Base-by-base conservation (phyloP, 2,113 vertebrate genomes). In the Macquaria australasica region DNA sequence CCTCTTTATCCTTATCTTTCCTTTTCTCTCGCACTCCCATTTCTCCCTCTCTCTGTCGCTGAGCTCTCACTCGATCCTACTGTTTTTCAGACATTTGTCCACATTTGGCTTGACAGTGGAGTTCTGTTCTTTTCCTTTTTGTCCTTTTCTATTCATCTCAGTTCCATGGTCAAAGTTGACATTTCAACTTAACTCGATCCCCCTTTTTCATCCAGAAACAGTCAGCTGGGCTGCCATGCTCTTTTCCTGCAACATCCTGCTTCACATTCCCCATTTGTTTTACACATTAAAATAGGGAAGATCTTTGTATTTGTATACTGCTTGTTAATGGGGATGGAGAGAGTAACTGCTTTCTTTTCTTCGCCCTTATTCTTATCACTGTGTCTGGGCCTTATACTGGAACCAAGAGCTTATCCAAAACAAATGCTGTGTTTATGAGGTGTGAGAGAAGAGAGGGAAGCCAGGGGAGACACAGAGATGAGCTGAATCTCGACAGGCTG, bases 11-110 rank as follows among this genome's bases (percentile, higher is more conserved):
- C 56, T 53, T 64, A 43, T 79, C 53, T 0, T 68, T 37, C 45
- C 25, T 51, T 43, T 75, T 72, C 55, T 81, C 76, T 60, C 70
- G 28, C 82, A 66, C 70, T 82, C 74, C 51, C 43, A 41, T 41
- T 21, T 8, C 62, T 34, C 16, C 23, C 43, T 23, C 45, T 20
- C 50, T 73, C 23, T 68, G 12, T 82, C 23, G 0, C 16, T 60
- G 43, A 70, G 68, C 39, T 21, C 28, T 64, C 76, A 50, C 58
- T 64, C 23, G 73, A 55, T 31, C 58, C n/a, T 1, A 28, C 45
- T 78, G 67, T 76, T 53, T 55, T 64, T 58, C 64, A 37, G 53
- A 45, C 67, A 66, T 48, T 77, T 89, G 83, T 86, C 59, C 67
- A 77, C 58, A 60, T 28, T 60, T 8, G 6, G 45, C 51, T 79